Conservation (phyloP, 2,797 vertebrate species). For the Lerista edwardsae region DNA sequence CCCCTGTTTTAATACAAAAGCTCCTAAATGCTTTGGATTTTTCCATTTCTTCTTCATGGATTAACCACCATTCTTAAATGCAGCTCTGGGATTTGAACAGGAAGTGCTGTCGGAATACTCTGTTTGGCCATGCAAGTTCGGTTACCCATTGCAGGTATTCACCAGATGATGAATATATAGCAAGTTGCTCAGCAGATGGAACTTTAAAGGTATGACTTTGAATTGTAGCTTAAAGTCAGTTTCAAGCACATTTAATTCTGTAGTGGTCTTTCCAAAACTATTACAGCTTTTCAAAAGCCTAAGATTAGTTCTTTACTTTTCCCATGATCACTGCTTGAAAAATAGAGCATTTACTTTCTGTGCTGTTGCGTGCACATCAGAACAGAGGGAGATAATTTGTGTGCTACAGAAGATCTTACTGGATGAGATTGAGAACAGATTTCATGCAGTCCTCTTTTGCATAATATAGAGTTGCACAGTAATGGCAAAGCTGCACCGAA, state of each 20-base stretch:
- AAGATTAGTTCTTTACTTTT: not conserved
- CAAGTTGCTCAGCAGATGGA: slow-evolving; percentile 93
- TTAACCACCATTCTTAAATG: slow-evolving; percentile 23
- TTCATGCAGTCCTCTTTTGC: not conserved
- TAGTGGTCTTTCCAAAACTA: not conserved
- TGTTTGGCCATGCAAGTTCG: slow-evolving; percentile 88
- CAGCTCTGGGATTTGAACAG: slow-evolving; percentile 92
- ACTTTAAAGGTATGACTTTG: slow-evolving; percentile 85
- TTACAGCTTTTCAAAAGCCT: not conserved
- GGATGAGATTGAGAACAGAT: not conserved
- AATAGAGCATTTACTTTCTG: not conserved
- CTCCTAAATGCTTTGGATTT: not conserved
- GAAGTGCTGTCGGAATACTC: slow-evolving; percentile 88
- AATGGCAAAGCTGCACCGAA: not conserved
- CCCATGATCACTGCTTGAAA: not conserved
- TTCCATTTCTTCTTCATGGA: not conserved
- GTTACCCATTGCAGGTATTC: slow-evolving; percentile 97
- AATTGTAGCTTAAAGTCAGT: not conserved
- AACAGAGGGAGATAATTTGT: not conserved
- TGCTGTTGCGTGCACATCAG: not conserved
- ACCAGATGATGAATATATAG: slow-evolving; percentile 86
- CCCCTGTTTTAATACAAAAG: not conserved
- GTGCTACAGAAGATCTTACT: not conserved
- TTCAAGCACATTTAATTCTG: not conserved
- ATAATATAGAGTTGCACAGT: not conserved